phyloP scores from a whole-genome alignment of 2,797 vertebrate species.

The Coreius guichenoti region DNA sequence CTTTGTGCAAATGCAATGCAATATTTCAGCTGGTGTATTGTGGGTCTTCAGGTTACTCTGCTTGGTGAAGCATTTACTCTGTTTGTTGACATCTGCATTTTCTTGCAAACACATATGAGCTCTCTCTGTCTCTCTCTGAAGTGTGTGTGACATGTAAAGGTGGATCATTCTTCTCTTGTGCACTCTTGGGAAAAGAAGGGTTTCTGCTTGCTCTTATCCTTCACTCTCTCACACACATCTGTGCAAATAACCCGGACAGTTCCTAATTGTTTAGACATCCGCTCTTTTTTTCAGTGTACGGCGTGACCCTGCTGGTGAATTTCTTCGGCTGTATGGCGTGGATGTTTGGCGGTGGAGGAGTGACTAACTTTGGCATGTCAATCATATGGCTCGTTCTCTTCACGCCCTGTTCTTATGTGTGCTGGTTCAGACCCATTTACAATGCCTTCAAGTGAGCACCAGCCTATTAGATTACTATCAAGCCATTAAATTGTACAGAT shows the following conservation, averaged over 20 bases:
- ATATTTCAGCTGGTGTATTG: background rate
- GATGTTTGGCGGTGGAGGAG: conserved; percentile 97
- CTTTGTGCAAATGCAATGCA: background rate
- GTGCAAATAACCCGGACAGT: background rate
- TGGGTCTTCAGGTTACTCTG: background rate
- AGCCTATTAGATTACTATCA: background rate
- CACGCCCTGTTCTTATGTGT: conserved; percentile 98
- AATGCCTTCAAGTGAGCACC: conserved; percentile 97
- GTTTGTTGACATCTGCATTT: conserved; percentile 22
- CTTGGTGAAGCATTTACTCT: conserved; percentile 14
- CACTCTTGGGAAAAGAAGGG: background rate
- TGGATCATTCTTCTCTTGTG: background rate
- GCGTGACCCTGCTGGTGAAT: conserved; percentile 92
- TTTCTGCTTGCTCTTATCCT: background rate
- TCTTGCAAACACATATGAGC: background rate
- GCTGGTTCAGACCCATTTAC: conserved; percentile 99
- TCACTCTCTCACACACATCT: background rate
- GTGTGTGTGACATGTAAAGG: background rate
- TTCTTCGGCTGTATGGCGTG: conserved; percentile 95
- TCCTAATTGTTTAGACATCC: background rate
- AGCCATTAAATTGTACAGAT: background rate
- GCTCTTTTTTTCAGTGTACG: conserved; percentile 85
- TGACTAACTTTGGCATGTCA: conserved; percentile 96
- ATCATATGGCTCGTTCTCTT: conserved; percentile 99
- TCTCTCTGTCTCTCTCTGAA: background rate